Conservation (phyloP, 2,797 vertebrate genomes). For the Schizothorax lantsangensis region DNA sequence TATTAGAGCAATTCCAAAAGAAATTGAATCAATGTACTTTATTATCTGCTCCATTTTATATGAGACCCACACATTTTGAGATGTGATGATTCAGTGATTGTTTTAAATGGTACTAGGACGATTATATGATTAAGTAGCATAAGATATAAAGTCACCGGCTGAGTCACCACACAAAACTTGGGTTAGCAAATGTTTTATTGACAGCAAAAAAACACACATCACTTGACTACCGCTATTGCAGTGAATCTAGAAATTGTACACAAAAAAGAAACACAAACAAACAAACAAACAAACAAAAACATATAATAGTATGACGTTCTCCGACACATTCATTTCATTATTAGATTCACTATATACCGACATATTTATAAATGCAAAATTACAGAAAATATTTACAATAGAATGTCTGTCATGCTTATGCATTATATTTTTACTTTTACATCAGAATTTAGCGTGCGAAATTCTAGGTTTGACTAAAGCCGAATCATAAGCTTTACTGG, state of each 20-base stretch:
- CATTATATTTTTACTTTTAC: background rate
- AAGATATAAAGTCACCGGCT: background rate
- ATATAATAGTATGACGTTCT: background rate
- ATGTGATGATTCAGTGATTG: background rate
- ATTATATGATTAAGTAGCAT: background rate
- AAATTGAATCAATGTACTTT: background rate
- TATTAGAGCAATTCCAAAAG: background rate
- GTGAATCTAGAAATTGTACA: background rate
- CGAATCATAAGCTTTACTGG: background rate
- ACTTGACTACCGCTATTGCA: background rate
- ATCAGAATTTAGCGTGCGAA: background rate
- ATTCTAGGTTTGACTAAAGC: background rate
- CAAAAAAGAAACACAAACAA: background rate
- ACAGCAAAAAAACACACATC: background rate
- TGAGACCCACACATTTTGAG: background rate
- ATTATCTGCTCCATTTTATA: background rate
- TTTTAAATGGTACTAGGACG: background rate
- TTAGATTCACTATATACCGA: background rate
- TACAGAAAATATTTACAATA: background rate
- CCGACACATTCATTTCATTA: background rate
- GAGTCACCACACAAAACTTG: background rate
- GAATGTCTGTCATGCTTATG: background rate
- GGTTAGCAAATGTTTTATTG: slow-evolving; percentile 16
- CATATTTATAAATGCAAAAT: background rate
- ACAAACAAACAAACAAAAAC: background rate